Percentiles rank a stretch among this genome's conserved stretches.
Conservation (phyloP, 2,888 invertebrate species). For the Phaonia tiefii region DNA sequence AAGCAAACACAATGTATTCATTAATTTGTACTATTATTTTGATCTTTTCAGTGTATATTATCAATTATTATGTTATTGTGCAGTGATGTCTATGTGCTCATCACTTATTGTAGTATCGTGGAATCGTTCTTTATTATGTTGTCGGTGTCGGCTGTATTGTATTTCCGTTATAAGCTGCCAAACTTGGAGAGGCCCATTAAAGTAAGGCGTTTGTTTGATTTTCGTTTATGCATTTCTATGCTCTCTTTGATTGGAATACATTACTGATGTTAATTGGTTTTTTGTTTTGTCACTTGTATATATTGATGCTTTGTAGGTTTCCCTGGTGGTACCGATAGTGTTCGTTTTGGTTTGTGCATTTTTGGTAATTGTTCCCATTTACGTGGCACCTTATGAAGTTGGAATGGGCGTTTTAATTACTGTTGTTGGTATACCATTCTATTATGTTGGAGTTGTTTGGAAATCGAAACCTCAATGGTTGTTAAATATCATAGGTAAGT, state of each 20-base stretch:
- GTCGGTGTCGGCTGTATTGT: constrained; percentile 91
- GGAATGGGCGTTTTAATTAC: constrained; percentile 90
- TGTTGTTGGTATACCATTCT: constrained; percentile 91
- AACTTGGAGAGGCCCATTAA: constrained; percentile 91
- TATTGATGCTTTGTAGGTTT: constrained; percentile 82
- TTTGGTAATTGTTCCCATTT: constrained; percentile 88
- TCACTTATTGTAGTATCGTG: constrained; percentile 95
- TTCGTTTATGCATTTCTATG: too few species aligned
- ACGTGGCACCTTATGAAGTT: constrained; percentile 90
- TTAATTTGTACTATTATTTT: constrained; percentile 18
- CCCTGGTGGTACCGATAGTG: constrained; percentile 87
- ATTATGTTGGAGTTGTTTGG: constrained; percentile 87
- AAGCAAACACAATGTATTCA: too few species aligned
- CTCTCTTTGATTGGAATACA: too few species aligned
- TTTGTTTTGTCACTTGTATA: constrained; percentile 37
- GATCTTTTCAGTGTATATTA: constrained; percentile 85
- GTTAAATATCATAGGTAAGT: constrained; percentile 83
- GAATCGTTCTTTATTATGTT: constrained; percentile 95
- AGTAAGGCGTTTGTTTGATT: constrained; percentile 81
- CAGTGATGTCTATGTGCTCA: constrained; percentile 91
- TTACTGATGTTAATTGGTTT: constrained; percentile 15
- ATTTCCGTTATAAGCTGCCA: constrained; percentile 90
- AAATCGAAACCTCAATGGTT: constrained; percentile 85
- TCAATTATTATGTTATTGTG: constrained; percentile 92
- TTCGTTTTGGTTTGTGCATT: constrained; percentile 90